These are phyloP conservation scores for Clarias magur DNA, from an alignment of 2,113 vertebrate species.

Conservation along the genomic window DNA sequence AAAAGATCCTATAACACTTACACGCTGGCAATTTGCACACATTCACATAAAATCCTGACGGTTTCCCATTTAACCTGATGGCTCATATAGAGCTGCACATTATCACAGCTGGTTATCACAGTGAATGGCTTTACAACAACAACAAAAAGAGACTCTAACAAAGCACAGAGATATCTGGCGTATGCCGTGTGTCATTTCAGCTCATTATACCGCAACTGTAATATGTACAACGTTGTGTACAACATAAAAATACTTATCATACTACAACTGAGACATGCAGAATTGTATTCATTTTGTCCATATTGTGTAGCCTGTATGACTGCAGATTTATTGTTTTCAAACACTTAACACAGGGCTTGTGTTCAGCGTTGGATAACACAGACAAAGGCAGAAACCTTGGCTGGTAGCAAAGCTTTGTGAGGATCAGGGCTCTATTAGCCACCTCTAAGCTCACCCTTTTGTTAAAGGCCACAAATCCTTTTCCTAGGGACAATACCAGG, in stretches of 20 bases:
- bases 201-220: background rate
- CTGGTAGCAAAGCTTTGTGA: constrained; percentile 29
- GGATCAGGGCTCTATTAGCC: constrained; percentile 28
- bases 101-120: constrained; percentile 23
- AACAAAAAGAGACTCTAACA: background rate
- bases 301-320: constrained; percentile 1
- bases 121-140: background rate
- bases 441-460: constrained; percentile 12
- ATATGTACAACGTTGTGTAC: background rate
- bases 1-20: constrained; percentile 12
- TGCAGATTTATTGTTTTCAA: background rate
- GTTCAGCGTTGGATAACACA: constrained; percentile 7
- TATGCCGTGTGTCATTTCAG: background rate
- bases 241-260: background rate
- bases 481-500: constrained; percentile 41
- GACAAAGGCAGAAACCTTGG: constrained; percentile 22
- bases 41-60: constrained; percentile 28
- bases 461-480: constrained; percentile 44
- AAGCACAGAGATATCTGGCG: background rate
- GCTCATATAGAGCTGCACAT: constrained; percentile 24
- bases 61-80: constrained; percentile 25
- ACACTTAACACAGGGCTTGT: constrained; percentile 17
- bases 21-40: constrained; percentile 16
- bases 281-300: constrained; percentile 10
- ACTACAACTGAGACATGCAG: background rate